Evolutionary conservation across 2,797 vertebrate genomes (phyloP), one percentile per base, ranked within the genome.

Genomic region (Ataeniobius toweri): DNA sequence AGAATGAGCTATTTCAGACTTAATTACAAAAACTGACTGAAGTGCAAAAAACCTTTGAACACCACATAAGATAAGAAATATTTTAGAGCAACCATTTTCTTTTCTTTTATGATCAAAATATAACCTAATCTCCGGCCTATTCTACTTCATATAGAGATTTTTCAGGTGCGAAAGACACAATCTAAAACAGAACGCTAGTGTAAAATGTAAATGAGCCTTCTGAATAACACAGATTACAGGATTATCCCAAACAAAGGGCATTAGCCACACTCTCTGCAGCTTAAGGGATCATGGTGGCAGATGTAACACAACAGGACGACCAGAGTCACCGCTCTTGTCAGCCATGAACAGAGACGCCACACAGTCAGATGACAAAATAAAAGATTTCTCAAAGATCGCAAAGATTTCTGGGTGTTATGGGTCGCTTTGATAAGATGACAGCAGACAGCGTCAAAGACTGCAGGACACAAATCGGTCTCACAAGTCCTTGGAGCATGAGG

Each of bases 181-280:
- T 91, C 91, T 75, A 86, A 91, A 91, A 86, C 71, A 82, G 85
- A 93, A 92, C 69, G 79, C 88, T 72, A 80, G 87, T 80, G 83
- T 91, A 80, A 87, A 89, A 90, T 94, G 92, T 93, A 93, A 95
- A 95, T 92, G 91, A 94, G 94, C 94, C 93, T 86, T 94, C 93
- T 95, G 94, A 95, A 93, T 94, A 93, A 93, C 94, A 92, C 88
- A 92, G 94, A 95, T 96, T 95, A 95, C 91, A 86, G 95, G 95
- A 96, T 96, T 95, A 96, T 93, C 92, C 83, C 86, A 94, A 94
- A 95, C 95, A 96, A 95, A 96, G 94, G 94, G 93, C 93, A 94
- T 95, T 94, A 95, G 89, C 90, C 92, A 94, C 93, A 94, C 92
- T 95, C 92, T 91, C 91, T 92, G 91, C 92, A 95, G 91, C 89